These are phyloP conservation scores for Drosophila gunungcola DNA, from an alignment of 1,140 invertebrate genomes.

Conservation along the genomic window DNA sequence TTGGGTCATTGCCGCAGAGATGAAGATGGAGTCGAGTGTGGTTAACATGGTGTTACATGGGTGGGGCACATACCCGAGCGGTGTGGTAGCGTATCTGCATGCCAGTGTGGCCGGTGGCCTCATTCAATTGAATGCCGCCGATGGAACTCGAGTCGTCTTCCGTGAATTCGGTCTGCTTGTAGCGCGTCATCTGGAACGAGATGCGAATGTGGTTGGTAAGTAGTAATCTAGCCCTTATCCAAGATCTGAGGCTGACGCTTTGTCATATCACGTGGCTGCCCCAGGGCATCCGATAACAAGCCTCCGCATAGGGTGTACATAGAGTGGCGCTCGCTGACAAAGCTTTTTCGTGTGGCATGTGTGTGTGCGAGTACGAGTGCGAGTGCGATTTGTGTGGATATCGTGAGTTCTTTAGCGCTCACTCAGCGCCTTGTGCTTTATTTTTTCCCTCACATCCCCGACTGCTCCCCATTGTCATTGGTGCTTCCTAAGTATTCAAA, in stretches of 20 bases:
- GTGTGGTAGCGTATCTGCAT: constrained; percentile 93
- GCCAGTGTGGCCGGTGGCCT: constrained; percentile 90
- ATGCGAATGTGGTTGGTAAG: neutral
- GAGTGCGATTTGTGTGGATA: neutral
- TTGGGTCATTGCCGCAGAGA: constrained; percentile 58
- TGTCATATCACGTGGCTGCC: constrained; percentile 1
- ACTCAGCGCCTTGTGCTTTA: constrained; percentile 35
- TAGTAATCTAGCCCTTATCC: neutral
- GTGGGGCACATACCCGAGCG: constrained; percentile 84
- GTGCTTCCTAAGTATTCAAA: neutral
- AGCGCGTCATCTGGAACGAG: constrained; percentile 91
- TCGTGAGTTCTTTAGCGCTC: constrained; percentile 20
- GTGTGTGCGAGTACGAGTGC: neutral
- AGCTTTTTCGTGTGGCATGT: constrained; percentile 4
- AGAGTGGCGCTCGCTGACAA: neutral
- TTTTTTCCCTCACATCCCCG: constrained; percentile 6
- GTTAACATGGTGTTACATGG: neutral
- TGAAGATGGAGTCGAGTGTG: neutral
- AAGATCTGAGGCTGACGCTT: neutral
- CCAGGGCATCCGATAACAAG: constrained; percentile 26
- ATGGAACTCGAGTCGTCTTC: constrained; percentile 93
- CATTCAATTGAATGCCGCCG: constrained; percentile 91
- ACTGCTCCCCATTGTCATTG: neutral
- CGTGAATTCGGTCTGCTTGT: constrained; percentile 93
- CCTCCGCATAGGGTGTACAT: neutral